These are phyloP conservation scores for Rugalucina vietnamica DNA, from an alignment of 2,888 invertebrate genomes.

Conservation along the genomic window DNA sequence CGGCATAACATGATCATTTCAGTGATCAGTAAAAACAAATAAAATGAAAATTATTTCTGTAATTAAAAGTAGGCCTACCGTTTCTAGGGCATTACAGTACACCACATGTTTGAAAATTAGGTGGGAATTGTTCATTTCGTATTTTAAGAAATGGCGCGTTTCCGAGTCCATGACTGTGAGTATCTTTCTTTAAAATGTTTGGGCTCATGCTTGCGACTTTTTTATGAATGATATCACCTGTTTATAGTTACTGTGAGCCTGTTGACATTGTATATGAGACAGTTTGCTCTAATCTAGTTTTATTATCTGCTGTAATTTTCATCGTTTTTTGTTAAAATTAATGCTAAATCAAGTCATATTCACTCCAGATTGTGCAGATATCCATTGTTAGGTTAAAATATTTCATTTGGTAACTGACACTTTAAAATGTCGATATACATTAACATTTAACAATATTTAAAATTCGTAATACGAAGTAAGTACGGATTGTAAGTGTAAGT, in stretches of 20 bases:
- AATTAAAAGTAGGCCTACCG: no score
- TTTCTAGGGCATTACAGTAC: no score
- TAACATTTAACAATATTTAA: neutral
- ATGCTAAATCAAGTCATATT: conserved; percentile 2
- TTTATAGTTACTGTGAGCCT: neutral
- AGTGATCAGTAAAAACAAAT: no score
- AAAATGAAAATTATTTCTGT: no score
- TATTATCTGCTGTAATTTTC: conserved; percentile 3
- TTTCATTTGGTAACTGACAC: conserved; percentile 5
- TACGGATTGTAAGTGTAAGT: neutral
- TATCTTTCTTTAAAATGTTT: no score
- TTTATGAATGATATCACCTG: neutral
- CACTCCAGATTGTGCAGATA: neutral
- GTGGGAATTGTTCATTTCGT: no score
- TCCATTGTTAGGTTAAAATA: neutral
- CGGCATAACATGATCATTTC: no score
- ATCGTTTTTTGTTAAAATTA: neutral
- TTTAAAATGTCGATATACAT: neutral
- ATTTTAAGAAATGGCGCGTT: no score
- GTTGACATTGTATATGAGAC: neutral
- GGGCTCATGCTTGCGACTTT: no score
- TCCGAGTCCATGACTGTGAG: no score
- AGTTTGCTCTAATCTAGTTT: neutral
- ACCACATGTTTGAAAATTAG: no score
- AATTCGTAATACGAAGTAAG: neutral